Evolutionary conservation across 2,888 invertebrate genomes (phyloP), one percentile per base, ranked within the genome.

Genomic region (Oligia latruncula): DNA sequence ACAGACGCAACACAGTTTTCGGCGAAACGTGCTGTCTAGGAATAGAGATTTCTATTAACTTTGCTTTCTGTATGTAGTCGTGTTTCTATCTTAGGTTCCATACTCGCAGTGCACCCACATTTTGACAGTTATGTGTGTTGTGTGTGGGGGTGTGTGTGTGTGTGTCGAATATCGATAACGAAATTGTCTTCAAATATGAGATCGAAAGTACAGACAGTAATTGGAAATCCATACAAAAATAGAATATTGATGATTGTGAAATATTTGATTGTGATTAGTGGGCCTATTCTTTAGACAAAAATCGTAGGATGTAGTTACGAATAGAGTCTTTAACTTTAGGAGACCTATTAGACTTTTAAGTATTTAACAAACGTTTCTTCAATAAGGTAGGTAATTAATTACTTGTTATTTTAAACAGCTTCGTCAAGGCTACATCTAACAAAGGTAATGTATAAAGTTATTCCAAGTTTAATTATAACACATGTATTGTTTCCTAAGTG

Each of bases 371-470:
- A 35, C 13, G 9, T 40, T 71, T 67, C 46, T 67, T 46, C n/a
- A 9, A 20, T 29, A 49, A 2, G 17, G 71, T 43, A n/a, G 20
- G 11, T 66, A 20, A 68, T 29, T 52, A 4, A 29, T 29, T 29
- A 29, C 0, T 52, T 46, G 17, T 60, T 60, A 72, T 40, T 62
- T 64, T 55, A 64, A 60, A 60, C 49, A 60, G 20, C 58, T 29
- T 9, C 11, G 0, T 6, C 40, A 43, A 46, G n/a, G 55, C 20
- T 29, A 67, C 20, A 29, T 46, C 1, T 15, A 35, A 86, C 71
- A 83, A 80, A 77, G 71, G 60, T 23, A 17, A 55, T 86, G 76
- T 83, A 83, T 79, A 67, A 74, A 66, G n/a, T 83, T 55, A 40
- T 60, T 20, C 64, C 35, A n/a, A 49, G 65, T 66, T 60, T 17